Base-by-base conservation (phyloP, 2,113 vertebrate species). In the Syrmaticus mikado region DNA sequence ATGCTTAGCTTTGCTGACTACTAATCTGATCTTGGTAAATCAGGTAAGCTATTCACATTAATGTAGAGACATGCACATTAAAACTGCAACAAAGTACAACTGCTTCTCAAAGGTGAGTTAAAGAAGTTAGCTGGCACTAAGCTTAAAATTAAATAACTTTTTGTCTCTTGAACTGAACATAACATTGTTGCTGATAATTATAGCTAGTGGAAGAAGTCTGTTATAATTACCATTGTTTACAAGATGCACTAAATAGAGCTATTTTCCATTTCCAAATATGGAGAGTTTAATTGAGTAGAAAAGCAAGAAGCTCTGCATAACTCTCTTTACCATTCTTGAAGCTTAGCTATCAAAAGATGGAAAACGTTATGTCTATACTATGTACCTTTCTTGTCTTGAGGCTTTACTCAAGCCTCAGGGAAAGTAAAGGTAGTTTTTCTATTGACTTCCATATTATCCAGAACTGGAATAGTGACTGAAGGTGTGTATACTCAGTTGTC, bases 261-360 rank as follows among this genome's bases (percentile, higher is more conserved):
- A 21, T 74, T 93, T 95, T 96, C 71, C 91, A 75, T 57, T 74
- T 58, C 89, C 87, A 87, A 89, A 91, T 82, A 83, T 64, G 86
- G 91, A 52, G 38, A 52, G 27, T 60, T 60, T 36, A 82, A 74
- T 36, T 55, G 36, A 82, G 38, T 38, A 77, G 28, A 45, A 80
- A 73, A 89, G 45, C 22, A 75, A 83, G 75, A 91, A 92, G 6
- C 11, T 50, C 41, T 82, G 41, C 21, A 94, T 41, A 89, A 48
- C 14, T 89, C 22, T 19, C 46, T 36, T 58, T 85, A 74, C 66
- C 55, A 14, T 73, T 28, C 76, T 74, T 85, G 46, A 83, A 78
- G 40, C 36, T 32, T 76, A 36, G 27, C 21, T 48, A 73, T 64
- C 25, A 65, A 28, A 78, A 61, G 13, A 61, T 5, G 58, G 36